These are phyloP conservation scores for Stenurella melanura DNA, from an alignment of 2,888 invertebrate species.

Conservation along the genomic window DNA sequence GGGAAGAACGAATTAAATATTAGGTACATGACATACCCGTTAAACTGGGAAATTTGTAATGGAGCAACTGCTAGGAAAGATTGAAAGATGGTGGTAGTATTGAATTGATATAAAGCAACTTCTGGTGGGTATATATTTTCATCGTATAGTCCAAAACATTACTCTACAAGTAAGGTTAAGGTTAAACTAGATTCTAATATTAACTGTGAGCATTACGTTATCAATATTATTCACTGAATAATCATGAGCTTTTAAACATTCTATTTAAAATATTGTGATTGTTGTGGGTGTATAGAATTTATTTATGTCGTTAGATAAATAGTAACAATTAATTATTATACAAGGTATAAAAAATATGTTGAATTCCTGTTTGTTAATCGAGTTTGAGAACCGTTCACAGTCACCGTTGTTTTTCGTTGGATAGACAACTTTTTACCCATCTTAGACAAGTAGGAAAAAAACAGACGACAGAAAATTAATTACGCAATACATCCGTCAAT, in stretches of 20 bases:
- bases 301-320: conserved; percentile 5
- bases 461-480: background rate
- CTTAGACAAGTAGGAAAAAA: background rate
- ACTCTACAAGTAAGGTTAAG: background rate
- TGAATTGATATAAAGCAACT: background rate
- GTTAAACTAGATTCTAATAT: conserved; percentile 3
- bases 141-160: background rate
- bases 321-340: background rate
- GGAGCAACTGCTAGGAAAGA: too few relatives aligned
- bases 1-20: too few relatives aligned
- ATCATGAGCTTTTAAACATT: conserved; percentile 1
- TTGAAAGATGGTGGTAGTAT: too few relatives aligned
- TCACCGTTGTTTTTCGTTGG: background rate
- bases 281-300: conserved; percentile 6
- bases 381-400: conserved; percentile 7
- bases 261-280: background rate
- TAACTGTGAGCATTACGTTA: background rate
- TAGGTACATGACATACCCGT: too few relatives aligned
- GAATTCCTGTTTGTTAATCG: conserved; percentile 7
- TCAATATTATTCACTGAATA: conserved; percentile 1
- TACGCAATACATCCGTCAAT: background rate
- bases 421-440: conserved; percentile 4
- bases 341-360: conserved; percentile 2
- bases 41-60: too few relatives aligned
- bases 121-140: background rate